Conservation (phyloP, 92 coral and sea anemone genomes). For the Umimayanthus chanpuru region DNA sequence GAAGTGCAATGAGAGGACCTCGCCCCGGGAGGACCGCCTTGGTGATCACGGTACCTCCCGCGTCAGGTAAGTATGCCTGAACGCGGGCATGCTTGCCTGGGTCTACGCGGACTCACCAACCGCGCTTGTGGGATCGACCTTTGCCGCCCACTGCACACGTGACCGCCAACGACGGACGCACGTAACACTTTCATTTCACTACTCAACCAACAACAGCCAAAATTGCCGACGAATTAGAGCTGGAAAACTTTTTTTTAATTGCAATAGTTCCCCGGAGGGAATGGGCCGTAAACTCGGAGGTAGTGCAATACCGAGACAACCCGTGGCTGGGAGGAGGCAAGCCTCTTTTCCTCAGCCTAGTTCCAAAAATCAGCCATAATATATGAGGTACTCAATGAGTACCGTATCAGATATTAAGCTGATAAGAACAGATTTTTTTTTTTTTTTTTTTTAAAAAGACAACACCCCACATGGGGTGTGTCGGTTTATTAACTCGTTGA, state of each 20-base stretch:
- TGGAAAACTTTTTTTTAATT: background rate
- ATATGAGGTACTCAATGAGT: conserved; percentile 82
- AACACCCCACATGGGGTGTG: too few species aligned
- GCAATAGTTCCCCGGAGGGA: background rate
- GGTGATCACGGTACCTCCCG: conserved; percentile 49
- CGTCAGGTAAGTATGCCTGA: conserved; percentile 29
- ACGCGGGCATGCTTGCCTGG: too few species aligned
- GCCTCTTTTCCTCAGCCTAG: conserved; percentile 84
- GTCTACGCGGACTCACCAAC: too few species aligned
- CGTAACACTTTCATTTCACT: too few species aligned
- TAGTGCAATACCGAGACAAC: conserved; percentile 59
- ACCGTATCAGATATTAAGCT: conserved; percentile 91
- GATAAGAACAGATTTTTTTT: conserved; percentile 78
- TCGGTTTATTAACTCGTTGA: too few species aligned
- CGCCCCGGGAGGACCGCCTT: conserved; percentile 67
- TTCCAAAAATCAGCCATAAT: conserved; percentile 78
- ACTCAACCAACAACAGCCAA: too few species aligned
- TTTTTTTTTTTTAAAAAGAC: background rate
- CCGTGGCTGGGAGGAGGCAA: conserved; percentile 53
- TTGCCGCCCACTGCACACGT: too few species aligned
- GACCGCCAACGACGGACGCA: too few species aligned
- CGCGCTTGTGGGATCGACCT: too few species aligned
- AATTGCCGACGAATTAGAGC: background rate
- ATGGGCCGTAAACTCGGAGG: conserved; percentile 39
- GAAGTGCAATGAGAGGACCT: conserved; percentile 72